phyloP scores from a whole-genome alignment of 1,140 invertebrate species.

The Holcopasites calliopsidis region DNA sequence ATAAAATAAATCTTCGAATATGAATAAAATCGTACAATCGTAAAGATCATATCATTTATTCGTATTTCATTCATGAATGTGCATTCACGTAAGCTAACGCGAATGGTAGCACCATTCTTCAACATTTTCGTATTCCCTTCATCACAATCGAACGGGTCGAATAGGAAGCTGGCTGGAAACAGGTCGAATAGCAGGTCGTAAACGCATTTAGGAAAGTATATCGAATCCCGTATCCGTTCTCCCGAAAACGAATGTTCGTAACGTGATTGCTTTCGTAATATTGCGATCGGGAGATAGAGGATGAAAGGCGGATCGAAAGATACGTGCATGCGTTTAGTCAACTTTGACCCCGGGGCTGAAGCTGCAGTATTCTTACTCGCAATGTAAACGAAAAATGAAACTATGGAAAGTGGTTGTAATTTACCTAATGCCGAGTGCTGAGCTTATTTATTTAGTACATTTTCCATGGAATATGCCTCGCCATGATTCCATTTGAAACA shows the following conservation, averaged over 20 bases:
- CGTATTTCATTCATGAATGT: too few species aligned
- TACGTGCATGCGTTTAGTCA: neutral
- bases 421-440: too few species aligned
- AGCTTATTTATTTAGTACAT: too few species aligned
- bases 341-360: neutral
- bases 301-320: neutral
- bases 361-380: too few species aligned
- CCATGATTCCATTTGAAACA: neutral
- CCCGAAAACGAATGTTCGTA: constrained; percentile 16
- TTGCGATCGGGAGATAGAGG: neutral
- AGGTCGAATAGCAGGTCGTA: neutral
- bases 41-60: too few species aligned
- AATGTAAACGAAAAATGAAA: too few species aligned
- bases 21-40: too few species aligned
- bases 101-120: too few species aligned
- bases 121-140: neutral
- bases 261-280: constrained; percentile 36
- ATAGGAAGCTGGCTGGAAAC: neutral
- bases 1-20: too few species aligned
- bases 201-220: constrained; percentile 19
- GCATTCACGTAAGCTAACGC: too few species aligned
- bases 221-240: constrained; percentile 6
- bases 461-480: too few species aligned
- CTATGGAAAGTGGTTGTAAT: too few species aligned
- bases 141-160: neutral